Evolutionary conservation across 2,888 invertebrate species (phyloP).

Genomic region (Diplazon laetatorius): DNA sequence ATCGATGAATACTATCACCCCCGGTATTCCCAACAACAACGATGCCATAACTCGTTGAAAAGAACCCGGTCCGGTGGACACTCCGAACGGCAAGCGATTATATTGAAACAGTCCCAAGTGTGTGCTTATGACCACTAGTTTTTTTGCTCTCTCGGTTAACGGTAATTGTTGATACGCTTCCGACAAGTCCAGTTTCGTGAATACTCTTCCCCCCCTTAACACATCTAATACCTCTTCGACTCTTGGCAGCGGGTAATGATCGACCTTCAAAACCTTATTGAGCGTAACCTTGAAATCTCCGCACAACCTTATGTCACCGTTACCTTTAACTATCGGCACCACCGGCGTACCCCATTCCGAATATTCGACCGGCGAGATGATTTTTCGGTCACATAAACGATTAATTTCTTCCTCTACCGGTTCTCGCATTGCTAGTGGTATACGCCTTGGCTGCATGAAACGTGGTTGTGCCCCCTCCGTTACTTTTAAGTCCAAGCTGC

Average conservation of each 20-base stretch:
- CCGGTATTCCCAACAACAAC: conserved; percentile 41
- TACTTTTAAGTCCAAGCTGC: conserved; percentile 24
- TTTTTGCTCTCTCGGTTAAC: conserved; percentile 72
- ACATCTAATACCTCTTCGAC: conserved; percentile 63
- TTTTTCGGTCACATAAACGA: neutral
- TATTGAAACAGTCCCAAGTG: conserved; percentile 73
- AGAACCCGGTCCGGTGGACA: conserved; percentile 37
- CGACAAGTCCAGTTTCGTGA: conserved; percentile 76
- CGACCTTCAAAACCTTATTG: conserved; percentile 59
- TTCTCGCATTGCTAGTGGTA: neutral
- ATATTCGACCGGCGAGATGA: conserved; percentile 66
- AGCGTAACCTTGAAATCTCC: conserved; percentile 70
- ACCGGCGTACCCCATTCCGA: conserved; percentile 72
- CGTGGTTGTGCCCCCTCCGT: conserved; percentile 63
- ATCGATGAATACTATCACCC: conserved; percentile 50
- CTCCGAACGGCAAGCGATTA: conserved; percentile 32
- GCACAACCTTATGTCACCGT: conserved; percentile 70
- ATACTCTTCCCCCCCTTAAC: conserved; percentile 66
- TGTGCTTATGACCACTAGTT: conserved; percentile 74
- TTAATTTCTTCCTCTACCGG: conserved; percentile 8
- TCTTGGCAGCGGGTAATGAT: conserved; percentile 63
- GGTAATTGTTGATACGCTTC: conserved; percentile 77
- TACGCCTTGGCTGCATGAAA: conserved; percentile 31
- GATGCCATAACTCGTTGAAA: conserved; percentile 18
- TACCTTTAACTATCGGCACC: conserved; percentile 23